Percentiles rank a stretch among this genome's conserved stretches.
Conservation (phyloP, 2,113 vertebrate genomes). For the Petrocephalus microphthalmus region DNA sequence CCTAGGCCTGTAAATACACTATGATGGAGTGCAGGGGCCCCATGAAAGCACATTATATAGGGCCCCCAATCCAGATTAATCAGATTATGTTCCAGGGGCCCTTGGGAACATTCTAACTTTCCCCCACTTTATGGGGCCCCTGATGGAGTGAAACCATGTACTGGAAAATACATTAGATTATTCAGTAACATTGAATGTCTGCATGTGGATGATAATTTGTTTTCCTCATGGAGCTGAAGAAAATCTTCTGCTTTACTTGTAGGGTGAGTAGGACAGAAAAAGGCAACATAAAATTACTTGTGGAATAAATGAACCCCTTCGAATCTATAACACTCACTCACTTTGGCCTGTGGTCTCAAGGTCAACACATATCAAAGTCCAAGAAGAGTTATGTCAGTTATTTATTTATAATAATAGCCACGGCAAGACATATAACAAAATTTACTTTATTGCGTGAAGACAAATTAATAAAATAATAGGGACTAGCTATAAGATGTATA, state of each 20-base stretch:
- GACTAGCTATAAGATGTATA: slow-evolving; percentile 70
- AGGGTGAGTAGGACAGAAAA: not conserved
- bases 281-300: not conserved
- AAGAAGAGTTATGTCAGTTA: not conserved
- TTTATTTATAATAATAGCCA: slow-evolving; percentile 12
- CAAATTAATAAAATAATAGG: slow-evolving; percentile 79
- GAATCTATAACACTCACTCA: not conserved
- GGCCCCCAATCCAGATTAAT: too few species aligned
- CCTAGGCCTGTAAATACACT: too few species aligned
- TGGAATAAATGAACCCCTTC: not conserved
- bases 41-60: too few species aligned
- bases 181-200: not conserved
- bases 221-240: not conserved
- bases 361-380: not conserved
- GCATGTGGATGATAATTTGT: not conserved
- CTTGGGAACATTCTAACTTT: too few species aligned
- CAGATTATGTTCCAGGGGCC: too few species aligned
- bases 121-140: too few species aligned
- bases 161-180: not conserved
- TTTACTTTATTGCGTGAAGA: slow-evolving; percentile 81
- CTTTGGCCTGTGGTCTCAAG: not conserved
- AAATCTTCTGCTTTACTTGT: not conserved
- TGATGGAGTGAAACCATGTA: not conserved
- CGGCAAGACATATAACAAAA: slow-evolving; percentile 71
- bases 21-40: too few species aligned